Evolutionary conservation across 1,140 invertebrate genomes (phyloP), one percentile per base, ranked within the genome.

Genomic region (Glossosoma conforme): DNA sequence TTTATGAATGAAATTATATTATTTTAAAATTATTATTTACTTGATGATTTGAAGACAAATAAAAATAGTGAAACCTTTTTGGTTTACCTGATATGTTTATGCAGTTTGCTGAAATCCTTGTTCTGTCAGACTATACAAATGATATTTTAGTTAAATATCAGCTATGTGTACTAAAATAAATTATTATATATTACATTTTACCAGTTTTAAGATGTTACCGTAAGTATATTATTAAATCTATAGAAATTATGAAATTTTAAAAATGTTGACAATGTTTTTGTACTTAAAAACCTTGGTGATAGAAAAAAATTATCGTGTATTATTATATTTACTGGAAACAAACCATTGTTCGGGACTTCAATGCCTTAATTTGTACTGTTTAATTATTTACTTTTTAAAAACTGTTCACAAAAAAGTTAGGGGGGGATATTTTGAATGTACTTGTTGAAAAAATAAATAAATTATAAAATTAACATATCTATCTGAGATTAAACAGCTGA

Each of bases 261-360:
- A 57, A 52, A 52, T 57, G 55, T 57, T 57, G 44, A 52, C 49
- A 57, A 56, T 57, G 55, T 52, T 57, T 57, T 57, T 57, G 49
- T 57, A 57, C 55, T 57, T 49, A 57, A 55, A 51, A 56, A 57
- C 50, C 48, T 51, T 48, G 46, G 47, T 51, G 49, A 44, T 51
- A n/a, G 20, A 42, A 25, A 25, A 42, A 21, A 21, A 42, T 43
- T 38, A 49, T 15, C 18, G 15, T 18, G 33, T 3, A 49, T n/a
- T n/a, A n/a, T n/a, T n/a, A n/a, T n/a, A 40, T 49, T 24, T 49
- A 49, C 41, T 47, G 19, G 17, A 40, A 40, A 38, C n/a, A 20
- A 25, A 43, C 44, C 48, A 36, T 44, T 44, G 44, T 52, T 56
- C 45, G 44, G 18, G 33, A 51, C 37, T 56, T 56, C 25, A 51